Conservation (phyloP, 1,140 invertebrate genomes). For the Drosophila kanapiae region DNA sequence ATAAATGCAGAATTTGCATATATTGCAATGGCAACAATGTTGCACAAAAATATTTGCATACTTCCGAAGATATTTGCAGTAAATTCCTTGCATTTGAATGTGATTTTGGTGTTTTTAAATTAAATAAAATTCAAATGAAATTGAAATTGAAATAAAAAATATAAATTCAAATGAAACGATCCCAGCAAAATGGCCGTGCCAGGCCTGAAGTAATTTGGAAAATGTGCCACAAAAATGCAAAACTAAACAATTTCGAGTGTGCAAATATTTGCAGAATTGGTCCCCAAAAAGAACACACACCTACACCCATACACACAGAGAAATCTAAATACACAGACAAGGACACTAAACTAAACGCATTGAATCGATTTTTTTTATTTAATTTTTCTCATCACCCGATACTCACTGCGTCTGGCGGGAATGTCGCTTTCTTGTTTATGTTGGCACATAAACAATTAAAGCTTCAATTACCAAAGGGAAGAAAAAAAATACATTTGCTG, state of each 20-base stretch:
- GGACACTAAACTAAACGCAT: slow-evolving; percentile 24
- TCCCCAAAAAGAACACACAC: slow-evolving; percentile 49
- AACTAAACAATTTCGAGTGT: slow-evolving; percentile 62
- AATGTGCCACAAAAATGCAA: slow-evolving; percentile 76
- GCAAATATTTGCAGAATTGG: slow-evolving; percentile 67
- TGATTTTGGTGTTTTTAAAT: not conserved
- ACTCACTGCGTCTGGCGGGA: slow-evolving; percentile 11
- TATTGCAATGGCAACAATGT: slow-evolving; percentile 31
- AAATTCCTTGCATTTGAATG: slow-evolving; percentile 4
- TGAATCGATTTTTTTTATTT: slow-evolving; percentile 3
- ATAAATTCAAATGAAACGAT: slow-evolving; percentile 16
- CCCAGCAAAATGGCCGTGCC: slow-evolving; percentile 2
- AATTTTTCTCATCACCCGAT: slow-evolving; percentile 5
- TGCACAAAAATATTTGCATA: slow-evolving; percentile 14
- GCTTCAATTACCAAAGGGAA: slow-evolving; percentile 16
- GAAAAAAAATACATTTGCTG: not conserved
- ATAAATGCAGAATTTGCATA: slow-evolving; percentile 8
- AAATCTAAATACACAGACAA: slow-evolving; percentile 33
- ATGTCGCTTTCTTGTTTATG: slow-evolving; percentile 25
- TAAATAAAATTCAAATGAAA: not conserved
- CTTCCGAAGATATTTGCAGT: slow-evolving; percentile 8
- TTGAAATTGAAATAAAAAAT: slow-evolving; percentile 25
- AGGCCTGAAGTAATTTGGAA: slow-evolving; percentile 63
- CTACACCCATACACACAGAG: slow-evolving; percentile 15
- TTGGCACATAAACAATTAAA: slow-evolving; percentile 10